Base-by-base conservation (phyloP, 2,113 vertebrate species). In the Haemorhous mexicanus region DNA sequence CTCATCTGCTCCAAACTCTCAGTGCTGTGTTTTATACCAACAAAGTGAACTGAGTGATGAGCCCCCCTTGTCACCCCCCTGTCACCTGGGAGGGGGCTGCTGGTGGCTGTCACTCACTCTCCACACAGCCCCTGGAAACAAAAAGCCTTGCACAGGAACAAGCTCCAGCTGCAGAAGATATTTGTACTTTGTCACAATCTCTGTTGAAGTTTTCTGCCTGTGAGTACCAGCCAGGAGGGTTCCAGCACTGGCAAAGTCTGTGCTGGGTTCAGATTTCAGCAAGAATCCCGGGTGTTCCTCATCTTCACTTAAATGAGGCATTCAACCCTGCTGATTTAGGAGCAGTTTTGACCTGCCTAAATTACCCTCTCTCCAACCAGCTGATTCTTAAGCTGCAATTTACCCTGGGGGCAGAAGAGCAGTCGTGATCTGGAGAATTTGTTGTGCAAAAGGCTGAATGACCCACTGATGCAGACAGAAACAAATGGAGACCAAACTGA, bases 71-170 rank as follows among this genome's bases (percentile, higher is more conserved):
- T 37, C 75, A 21, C 23, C 59, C 26, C 12, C 43, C 47, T 10
- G 24, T 23, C 83, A 7, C 11, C 55, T 44, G 68, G 5, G 27
- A 59, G 32, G 44, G 37, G 68, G 79, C 35, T 80, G 50, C 44
- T 59, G 46, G 6, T 53, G 52, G 13, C 46, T 12, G 1, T 14
- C 46, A 12, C 39, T n/a, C 2, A 0, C 28, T 33, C 64, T 26
- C 27, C 41, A 18, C 53, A 17, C 23, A 46, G 21, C 27, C 41
- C 10, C 6, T 1, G 18, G 18, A 49, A 59, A 50, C 22, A 56
- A 21, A 72, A 30, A 2, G 9, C 6, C 5, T 37, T 47, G 49
- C 52, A 8, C 8, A 17, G 52, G 24, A 84, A 4, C 44, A 33
- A 50, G 24, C 12, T 33, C 41, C 4, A 32, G 5, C 21, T 46